Evolutionary conservation across 2,797 vertebrate genomes (phyloP).

Genomic region (Periophthalmus magnuspinnatus): DNA sequence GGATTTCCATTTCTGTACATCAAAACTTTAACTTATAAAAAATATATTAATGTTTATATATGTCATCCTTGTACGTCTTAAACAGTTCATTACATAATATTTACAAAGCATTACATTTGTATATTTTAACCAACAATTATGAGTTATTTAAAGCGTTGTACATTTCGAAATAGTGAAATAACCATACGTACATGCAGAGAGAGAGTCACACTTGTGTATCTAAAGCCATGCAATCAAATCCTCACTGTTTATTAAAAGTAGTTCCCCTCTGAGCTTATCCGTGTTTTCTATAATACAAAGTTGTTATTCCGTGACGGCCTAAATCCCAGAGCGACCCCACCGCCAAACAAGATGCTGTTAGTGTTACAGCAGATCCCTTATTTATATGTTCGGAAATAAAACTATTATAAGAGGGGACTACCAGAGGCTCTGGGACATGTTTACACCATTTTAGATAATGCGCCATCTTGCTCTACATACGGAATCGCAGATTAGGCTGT

Average conservation of each 20-base stretch:
- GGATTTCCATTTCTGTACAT: too few relatives aligned
- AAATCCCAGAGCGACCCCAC: slow-evolving; percentile 65
- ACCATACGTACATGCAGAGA: neutral
- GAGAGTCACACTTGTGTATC: slow-evolving; percentile 24
- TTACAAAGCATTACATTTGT: neutral
- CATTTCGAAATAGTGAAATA: too few relatives aligned
- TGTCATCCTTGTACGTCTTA: neutral
- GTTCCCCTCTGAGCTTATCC: slow-evolving; percentile 61
- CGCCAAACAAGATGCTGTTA: slow-evolving; percentile 66
- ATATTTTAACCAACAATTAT: neutral
- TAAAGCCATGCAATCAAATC: slow-evolving; percentile 49
- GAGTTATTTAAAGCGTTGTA: neutral
- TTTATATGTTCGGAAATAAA: slow-evolving; percentile 74
- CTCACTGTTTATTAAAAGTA: slow-evolving; percentile 56
- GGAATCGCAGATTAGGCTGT: slow-evolving; percentile 76
- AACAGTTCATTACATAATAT: neutral
- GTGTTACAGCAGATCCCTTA: slow-evolving; percentile 67
- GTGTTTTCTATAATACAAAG: slow-evolving; percentile 62
- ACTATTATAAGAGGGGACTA: slow-evolving; percentile 71
- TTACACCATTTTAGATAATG: slow-evolving; percentile 78
- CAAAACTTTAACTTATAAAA: too few relatives aligned
- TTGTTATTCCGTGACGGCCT: slow-evolving; percentile 61
- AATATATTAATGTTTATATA: too few relatives aligned
- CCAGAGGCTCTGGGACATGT: slow-evolving; percentile 77
- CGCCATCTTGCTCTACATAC: slow-evolving; percentile 75